These are phyloP conservation scores for Amphibalanus amphitrite DNA, from an alignment of 1,140 invertebrate genomes.

Conservation along the genomic window DNA sequence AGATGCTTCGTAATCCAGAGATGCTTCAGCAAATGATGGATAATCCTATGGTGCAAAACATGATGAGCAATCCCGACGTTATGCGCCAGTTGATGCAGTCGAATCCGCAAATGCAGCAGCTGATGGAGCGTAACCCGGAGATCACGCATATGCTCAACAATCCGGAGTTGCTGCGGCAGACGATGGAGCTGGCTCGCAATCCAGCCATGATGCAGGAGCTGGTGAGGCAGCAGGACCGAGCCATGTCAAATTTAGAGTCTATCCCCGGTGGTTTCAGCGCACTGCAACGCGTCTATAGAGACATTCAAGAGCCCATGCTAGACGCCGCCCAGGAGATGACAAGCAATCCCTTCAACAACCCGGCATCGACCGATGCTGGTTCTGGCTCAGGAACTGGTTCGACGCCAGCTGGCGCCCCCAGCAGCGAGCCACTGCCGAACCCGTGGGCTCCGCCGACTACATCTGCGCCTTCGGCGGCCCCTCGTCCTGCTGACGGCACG, in stretches of 20 bases:
- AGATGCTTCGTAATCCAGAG: constrained; percentile 82
- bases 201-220: constrained; percentile 96
- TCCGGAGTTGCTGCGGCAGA: constrained; percentile 87
- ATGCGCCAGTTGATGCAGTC: constrained; percentile 81
- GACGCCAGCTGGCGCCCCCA: constrained; percentile 46
- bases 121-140: constrained; percentile 96
- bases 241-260: constrained; percentile 90
- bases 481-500: constrained; percentile 8
- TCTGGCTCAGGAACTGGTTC: constrained; percentile 8
- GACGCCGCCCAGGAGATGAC: constrained; percentile 49
- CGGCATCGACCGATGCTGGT: not conserved
- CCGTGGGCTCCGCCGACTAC: constrained; percentile 49
- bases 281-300: constrained; percentile 90
- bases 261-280: constrained; percentile 90
- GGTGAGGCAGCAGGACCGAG: constrained; percentile 96
- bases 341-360: not conserved
- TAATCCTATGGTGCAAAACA: constrained; percentile 86
- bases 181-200: constrained; percentile 93
- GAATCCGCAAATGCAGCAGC: constrained; percentile 96
- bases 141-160: constrained; percentile 98
- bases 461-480: constrained; percentile 79
- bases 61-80: constrained; percentile 94
- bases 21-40: constrained; percentile 84
- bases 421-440: constrained; percentile 89
- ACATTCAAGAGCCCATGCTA: constrained; percentile 97